These are phyloP conservation scores for Piaya cayana DNA, from an alignment of 2,113 vertebrate species.

Conservation along the genomic window DNA sequence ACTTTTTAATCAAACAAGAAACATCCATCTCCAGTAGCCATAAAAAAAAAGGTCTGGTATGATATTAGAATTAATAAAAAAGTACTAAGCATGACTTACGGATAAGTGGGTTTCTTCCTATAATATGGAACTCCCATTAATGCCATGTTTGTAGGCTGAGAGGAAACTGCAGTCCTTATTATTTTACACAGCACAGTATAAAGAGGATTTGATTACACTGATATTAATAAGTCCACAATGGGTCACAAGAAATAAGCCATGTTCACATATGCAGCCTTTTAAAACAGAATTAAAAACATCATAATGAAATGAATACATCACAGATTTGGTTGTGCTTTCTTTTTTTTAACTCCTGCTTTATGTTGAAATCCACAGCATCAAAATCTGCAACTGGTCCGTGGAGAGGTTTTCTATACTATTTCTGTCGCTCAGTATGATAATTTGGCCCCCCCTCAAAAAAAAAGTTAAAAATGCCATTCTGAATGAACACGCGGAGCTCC, in stretches of 20 bases:
- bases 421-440: background rate
- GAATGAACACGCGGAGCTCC: background rate
- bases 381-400: background rate
- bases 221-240: background rate
- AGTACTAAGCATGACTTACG: background rate
- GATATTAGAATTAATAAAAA: background rate
- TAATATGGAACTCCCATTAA: background rate
- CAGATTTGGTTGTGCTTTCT: background rate
- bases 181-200: background rate
- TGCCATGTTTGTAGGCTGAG: background rate
- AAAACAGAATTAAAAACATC: slow-evolving; percentile 31
- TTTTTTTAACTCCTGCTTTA: background rate
- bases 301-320: slow-evolving; percentile 6
- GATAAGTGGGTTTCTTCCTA: background rate
- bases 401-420: slow-evolving; percentile 4
- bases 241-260: background rate
- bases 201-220: background rate
- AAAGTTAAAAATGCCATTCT: slow-evolving; percentile 17
- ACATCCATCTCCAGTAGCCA: background rate
- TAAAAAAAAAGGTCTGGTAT: background rate
- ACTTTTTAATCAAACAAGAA: slow-evolving; percentile 38
- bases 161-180: background rate
- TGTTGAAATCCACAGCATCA: slow-evolving; percentile 6
- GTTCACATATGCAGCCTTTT: background rate
- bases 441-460: background rate